Evolutionary conservation across 2,888 invertebrate genomes (phyloP).

Genomic region (Idaea biselata): DNA sequence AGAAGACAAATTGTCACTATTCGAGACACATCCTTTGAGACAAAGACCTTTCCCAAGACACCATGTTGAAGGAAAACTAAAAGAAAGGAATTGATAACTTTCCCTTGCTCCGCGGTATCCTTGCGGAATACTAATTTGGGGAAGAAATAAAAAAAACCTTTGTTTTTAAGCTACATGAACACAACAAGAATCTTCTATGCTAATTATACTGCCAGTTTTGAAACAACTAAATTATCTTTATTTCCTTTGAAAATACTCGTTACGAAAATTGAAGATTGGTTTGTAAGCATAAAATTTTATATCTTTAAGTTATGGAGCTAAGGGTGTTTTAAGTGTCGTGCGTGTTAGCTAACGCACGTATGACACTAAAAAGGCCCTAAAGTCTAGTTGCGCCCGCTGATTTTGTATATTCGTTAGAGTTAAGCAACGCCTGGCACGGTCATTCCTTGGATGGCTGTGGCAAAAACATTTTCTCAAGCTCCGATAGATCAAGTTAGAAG

Average conservation of each 20-base stretch:
- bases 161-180: slow-evolving; percentile 31
- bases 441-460: too few species aligned
- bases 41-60: slow-evolving; percentile 32
- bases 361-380: too few species aligned
- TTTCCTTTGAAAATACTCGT: neutral
- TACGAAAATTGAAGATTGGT: too few species aligned
- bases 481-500: too few species aligned
- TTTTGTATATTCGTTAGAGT: too few species aligned
- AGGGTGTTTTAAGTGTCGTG: too few species aligned
- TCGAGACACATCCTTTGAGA: slow-evolving; percentile 24
- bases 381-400: too few species aligned
- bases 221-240: slow-evolving; percentile 7
- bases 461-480: too few species aligned
- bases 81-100: slow-evolving; percentile 41
- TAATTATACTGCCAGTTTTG: slow-evolving; percentile 46
- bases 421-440: too few species aligned
- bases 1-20: slow-evolving; percentile 24
- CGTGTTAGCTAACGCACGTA: too few species aligned
- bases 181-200: slow-evolving; percentile 42
- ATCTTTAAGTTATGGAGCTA: neutral
- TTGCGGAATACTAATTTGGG: slow-evolving; percentile 50
- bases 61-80: slow-evolving; percentile 32
- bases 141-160: slow-evolving; percentile 40
- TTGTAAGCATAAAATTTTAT: too few species aligned
- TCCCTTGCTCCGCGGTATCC: slow-evolving; percentile 33